These are phyloP conservation scores for Anagrus nilaparvatae DNA, from an alignment of 1,140 invertebrate species.

Conservation along the genomic window DNA sequence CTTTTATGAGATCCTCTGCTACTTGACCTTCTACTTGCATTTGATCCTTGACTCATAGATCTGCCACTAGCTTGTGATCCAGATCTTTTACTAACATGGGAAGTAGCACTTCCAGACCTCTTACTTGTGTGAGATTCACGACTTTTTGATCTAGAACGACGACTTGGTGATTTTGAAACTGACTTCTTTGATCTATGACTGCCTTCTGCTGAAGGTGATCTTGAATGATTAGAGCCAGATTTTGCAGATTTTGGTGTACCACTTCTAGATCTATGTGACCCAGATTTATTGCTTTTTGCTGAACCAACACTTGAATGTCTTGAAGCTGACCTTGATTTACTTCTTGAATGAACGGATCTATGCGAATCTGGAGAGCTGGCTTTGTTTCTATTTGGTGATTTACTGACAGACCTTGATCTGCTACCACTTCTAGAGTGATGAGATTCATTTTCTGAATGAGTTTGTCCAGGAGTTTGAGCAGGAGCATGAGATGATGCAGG, in stretches of 20 bases:
- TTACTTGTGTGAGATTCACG: conserved; percentile 15
- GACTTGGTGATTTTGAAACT: neutral
- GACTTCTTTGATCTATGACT: conserved; percentile 21
- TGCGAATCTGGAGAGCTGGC: conserved; percentile 27
- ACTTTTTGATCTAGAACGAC: conserved; percentile 16
- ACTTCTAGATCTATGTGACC: conserved; percentile 30
- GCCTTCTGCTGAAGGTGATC: conserved; percentile 22
- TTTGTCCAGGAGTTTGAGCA: conserved; percentile 20
- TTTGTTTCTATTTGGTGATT: conserved; percentile 22
- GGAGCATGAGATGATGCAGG: conserved; percentile 25
- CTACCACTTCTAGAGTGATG: conserved; percentile 25
- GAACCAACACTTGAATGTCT: conserved; percentile 30
- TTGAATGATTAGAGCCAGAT: conserved; percentile 28
- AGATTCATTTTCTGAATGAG: conserved; percentile 25
- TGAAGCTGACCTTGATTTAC: conserved; percentile 28
- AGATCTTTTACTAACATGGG: conserved; percentile 14
- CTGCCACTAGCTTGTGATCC: conserved; percentile 22
- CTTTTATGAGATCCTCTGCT: conserved; percentile 12
- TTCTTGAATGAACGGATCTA: conserved; percentile 28
- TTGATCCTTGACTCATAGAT: conserved; percentile 24
- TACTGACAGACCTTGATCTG: conserved; percentile 29
- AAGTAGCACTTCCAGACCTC: conserved; percentile 13
- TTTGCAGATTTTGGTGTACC: conserved; percentile 26
- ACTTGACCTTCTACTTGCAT: conserved; percentile 8
- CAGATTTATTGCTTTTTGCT: conserved; percentile 24